Evolutionary conservation across 1,140 invertebrate species (phyloP).

Genomic region (Danaus plexippus): DNA sequence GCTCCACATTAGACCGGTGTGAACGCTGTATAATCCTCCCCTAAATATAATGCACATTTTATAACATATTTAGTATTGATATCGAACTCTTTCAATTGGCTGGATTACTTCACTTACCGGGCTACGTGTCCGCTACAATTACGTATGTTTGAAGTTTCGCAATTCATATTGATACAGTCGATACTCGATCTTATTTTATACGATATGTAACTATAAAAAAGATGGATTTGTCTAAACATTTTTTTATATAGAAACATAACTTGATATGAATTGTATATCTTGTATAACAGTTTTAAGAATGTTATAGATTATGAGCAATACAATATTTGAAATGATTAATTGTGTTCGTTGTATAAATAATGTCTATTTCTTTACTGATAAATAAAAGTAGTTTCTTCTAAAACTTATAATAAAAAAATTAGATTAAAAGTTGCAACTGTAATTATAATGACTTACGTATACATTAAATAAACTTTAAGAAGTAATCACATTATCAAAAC

Average conservation of each 20-base stretch:
- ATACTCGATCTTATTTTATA: conserved; percentile 46
- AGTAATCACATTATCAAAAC: no score
- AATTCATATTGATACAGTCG: conserved; percentile 36
- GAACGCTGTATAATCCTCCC: conserved; percentile 50
- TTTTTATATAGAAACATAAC: background rate
- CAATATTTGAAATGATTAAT: conserved; percentile 14
- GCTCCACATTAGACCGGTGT: conserved; percentile 68
- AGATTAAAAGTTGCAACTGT: no score
- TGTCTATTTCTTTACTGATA: background rate
- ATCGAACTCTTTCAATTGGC: conserved; percentile 32
- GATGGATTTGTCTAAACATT: conserved; percentile 14
- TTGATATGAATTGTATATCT: conserved; percentile 13
- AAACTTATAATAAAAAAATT: no score
- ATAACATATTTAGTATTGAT: conserved; percentile 23
- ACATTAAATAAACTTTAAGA: no score
- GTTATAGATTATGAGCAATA: conserved; percentile 8
- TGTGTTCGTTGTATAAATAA: conserved; percentile 3
- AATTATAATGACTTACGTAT: no score
- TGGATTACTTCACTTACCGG: conserved; percentile 50
- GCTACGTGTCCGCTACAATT: conserved; percentile 54
- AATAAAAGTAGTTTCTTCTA: no score
- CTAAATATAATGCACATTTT: conserved; percentile 22
- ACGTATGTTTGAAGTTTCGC: conserved; percentile 46
- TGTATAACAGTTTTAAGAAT: conserved; percentile 10
- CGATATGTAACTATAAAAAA: conserved; percentile 23